A percentile compares a stretch with the other conserved stretches of the same genome.
Evolutionary conservation across 2,888 invertebrate species (phyloP).

Genomic region (Ophraella communa): DNA sequence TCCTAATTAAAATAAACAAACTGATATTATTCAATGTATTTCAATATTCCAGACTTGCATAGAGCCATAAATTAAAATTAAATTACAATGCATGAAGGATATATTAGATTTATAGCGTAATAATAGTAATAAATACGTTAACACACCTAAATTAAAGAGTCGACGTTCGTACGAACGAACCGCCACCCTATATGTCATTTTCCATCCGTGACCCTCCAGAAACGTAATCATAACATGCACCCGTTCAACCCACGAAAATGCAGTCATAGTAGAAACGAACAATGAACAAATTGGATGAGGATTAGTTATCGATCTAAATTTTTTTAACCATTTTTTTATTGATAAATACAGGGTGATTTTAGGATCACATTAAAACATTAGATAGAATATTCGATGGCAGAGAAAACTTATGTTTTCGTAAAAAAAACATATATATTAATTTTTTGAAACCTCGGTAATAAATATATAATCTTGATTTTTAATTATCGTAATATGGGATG

Average conservation of each 20-base stretch:
- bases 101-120: conserved; percentile 23
- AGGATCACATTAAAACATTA: no score
- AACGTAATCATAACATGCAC: conserved; percentile 18
- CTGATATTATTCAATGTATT: background rate
- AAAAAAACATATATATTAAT: no score
- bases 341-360: no score
- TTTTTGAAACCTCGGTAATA: no score
- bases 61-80: background rate
- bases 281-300: background rate
- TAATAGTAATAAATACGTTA: conserved; percentile 16
- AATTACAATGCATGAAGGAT: background rate
- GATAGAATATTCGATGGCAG: no score
- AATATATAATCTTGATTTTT: no score
- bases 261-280: background rate
- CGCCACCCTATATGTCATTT: no score
- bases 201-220: conserved; percentile 6
- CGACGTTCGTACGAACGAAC: conserved; percentile 11
- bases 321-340: no score
- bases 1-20: background rate
- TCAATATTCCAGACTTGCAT: background rate
- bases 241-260: conserved; percentile 8
- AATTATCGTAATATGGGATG: no score
- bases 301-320: background rate
- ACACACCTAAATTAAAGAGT: conserved; percentile 22
- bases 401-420: no score